Conservation (phyloP, 2,113 vertebrate genomes). For the Sinosuthora webbiana region DNA sequence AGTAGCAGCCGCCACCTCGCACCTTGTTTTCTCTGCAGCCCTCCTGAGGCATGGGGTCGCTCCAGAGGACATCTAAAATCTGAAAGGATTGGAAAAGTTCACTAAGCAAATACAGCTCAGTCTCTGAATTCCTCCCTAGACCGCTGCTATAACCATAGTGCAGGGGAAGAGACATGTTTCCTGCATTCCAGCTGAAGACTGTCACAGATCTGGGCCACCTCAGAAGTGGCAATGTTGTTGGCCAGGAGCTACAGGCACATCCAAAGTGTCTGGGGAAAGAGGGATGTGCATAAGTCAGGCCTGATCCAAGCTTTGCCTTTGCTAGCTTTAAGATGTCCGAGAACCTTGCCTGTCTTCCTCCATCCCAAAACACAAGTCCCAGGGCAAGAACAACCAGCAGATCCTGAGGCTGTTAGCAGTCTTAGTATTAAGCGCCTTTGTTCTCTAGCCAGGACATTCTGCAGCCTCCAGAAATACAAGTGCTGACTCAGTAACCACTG, state of each 20-base stretch:
- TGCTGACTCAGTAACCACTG: conserved; percentile 14
- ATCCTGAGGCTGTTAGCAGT: not conserved
- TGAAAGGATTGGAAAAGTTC: conserved; percentile 14
- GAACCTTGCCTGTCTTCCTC: not conserved
- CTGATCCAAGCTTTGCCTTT: not conserved
- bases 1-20: conserved; percentile 89
- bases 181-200: not conserved
- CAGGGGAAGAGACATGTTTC: not conserved
- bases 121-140: not conserved
- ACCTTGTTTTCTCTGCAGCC: conserved; percentile 84
- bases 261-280: not conserved
- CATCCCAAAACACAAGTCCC: not conserved
- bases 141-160: not conserved
- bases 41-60: conserved; percentile 87
- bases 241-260: not conserved
- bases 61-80: conserved; percentile 91
- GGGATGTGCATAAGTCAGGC: not conserved
- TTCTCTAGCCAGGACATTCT: not conserved
- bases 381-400: not conserved
- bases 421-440: not conserved
- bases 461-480: not conserved
- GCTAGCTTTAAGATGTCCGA: not conserved
- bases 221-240: not conserved
- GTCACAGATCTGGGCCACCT: not conserved
- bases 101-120: not conserved